Evolutionary conservation across 2,113 vertebrate genomes (phyloP).

Genomic region (Chlamydotis undulata): DNA sequence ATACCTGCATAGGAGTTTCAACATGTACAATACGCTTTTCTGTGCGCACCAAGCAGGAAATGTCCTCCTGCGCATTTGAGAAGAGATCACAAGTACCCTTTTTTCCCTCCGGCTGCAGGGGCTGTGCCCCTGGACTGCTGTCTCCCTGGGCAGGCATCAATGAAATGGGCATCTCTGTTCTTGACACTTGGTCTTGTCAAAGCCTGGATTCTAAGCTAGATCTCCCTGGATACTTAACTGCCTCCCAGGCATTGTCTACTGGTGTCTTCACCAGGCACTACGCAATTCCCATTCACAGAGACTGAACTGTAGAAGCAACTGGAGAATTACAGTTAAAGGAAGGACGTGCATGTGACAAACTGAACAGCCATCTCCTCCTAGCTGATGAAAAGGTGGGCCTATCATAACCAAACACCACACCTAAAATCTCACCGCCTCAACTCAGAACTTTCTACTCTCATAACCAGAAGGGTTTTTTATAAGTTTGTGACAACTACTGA

Average conservation of each 20-base stretch:
- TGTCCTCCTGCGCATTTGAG: not conserved
- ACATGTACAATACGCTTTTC: not conserved
- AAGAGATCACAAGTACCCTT: not conserved
- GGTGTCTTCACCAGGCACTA: not conserved
- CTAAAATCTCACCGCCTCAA: not conserved
- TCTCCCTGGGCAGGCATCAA: not conserved
- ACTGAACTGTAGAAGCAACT: not conserved
- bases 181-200: not conserved
- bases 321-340: not conserved
- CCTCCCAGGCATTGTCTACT: not conserved
- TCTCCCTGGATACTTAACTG: not conserved
- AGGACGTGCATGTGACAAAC: not conserved
- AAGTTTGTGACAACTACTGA: not conserved
- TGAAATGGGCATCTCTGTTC: not conserved
- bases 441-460: not conserved
- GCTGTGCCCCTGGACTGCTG: not conserved
- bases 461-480: not conserved
- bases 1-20: not conserved
- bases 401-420: not conserved
- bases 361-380: not conserved
- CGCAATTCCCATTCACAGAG: accelerated
- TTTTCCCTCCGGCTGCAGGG: not conserved
- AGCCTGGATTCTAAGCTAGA: not conserved
- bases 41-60: not conserved
- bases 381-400: not conserved